These are phyloP conservation scores for Hippocampus mohnikei DNA, from an alignment of 2,113 vertebrate species.

Conservation along the genomic window DNA sequence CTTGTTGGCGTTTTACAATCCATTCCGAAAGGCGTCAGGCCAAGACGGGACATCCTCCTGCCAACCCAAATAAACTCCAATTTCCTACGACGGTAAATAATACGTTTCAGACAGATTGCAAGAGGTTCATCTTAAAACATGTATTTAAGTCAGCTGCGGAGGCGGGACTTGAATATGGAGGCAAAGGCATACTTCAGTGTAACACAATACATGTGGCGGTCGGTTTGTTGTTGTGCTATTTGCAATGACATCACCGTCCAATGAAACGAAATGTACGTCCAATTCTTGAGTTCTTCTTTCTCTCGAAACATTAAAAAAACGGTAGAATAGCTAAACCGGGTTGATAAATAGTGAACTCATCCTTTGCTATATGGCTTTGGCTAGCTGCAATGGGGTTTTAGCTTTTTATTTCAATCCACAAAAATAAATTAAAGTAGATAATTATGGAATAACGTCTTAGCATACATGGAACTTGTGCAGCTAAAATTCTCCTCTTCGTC, in stretches of 20 bases:
- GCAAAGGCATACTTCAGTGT: neutral
- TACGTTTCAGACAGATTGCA: neutral
- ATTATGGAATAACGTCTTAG: too few species aligned
- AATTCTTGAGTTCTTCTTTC: neutral
- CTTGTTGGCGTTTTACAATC: slow-evolving; percentile 24
- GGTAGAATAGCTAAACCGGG: too few species aligned
- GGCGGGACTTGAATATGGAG: neutral
- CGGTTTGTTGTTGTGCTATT: neutral
- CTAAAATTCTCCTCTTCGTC: too few species aligned
- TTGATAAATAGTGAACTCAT: too few species aligned
- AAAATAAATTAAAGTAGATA: too few species aligned
- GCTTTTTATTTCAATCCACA: too few species aligned
- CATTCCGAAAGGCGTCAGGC: slow-evolving; percentile 11
- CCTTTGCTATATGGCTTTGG: too few species aligned
- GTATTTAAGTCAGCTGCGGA: slow-evolving; percentile 7
- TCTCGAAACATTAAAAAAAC: neutral
- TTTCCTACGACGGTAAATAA: slow-evolving; percentile 27
- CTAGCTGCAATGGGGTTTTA: too few species aligned
- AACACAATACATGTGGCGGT: neutral
- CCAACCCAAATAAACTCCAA: slow-evolving; percentile 15
- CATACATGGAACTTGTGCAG: too few species aligned
- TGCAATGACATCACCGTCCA: neutral
- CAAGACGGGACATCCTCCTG: slow-evolving; percentile 17
- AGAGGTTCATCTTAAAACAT: slow-evolving; percentile 8
- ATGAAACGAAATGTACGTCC: neutral